Base-by-base conservation (phyloP, 2,888 invertebrate genomes). In the Phytoseiulus persimilis region DNA sequence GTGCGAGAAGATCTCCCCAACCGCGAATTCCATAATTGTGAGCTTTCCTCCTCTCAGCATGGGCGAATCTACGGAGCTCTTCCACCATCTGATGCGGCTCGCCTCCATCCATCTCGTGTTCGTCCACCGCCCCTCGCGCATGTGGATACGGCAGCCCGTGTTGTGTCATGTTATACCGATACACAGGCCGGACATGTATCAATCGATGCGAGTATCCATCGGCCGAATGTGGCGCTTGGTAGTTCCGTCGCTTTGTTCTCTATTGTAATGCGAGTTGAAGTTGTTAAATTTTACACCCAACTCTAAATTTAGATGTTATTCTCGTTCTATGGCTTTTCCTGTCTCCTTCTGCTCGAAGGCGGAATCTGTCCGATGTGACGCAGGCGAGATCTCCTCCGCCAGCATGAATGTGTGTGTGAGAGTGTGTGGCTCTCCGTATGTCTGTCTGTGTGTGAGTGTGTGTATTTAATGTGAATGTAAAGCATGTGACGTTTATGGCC, bases 201-300 rank as follows among this genome's bases (percentile, higher is more conserved):
- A 65, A 65, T 65, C 65, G 65, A 65, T 65, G 65, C 28, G 18
- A 6, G 65, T 28, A 65, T 65, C 65, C 9, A 65, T 65, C 65
- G 65, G 18, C 18, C 18, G 65, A 65, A 65, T 28, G 65, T 23
- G 65, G 18, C 65, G 18, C 11, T 65, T 65, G 65, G 65, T 65
- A 6, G 65, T 65, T 65, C 18, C 11, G 65, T 18, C 14, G 65
- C 65, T 65, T 65, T 65, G 65, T 65, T 65, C 65, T 65, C 65
- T 28, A 65, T 65, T 65, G 65, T 65, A 65, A 65, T 65, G 65
- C 65, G 18, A 65, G 65, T 65, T 65, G 65, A 65, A 65, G 65
- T 65, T 65, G 65, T 65, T 65, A 65, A 65, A 65, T 65, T 65
- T 65, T 65, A 65, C 65, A 65, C 65, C 65, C 65, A 65, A 65